Base-by-base conservation (phyloP, 2,113 vertebrate species). In the Poeciliopsis occidentalis region DNA sequence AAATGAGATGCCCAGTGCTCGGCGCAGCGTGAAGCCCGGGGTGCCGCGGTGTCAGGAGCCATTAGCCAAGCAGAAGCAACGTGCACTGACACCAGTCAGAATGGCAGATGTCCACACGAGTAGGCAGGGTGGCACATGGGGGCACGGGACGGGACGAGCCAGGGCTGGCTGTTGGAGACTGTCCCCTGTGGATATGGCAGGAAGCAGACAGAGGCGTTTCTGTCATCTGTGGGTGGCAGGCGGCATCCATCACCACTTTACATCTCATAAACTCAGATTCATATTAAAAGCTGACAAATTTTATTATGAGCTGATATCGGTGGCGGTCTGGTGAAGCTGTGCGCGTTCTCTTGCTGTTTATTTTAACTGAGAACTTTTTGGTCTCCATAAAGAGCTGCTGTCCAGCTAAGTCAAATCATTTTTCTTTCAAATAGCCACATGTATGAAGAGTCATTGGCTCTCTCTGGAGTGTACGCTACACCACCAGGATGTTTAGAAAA, bases 71-170 rank as follows among this genome's bases (percentile, higher is more conserved):
- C 73, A 81, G 84, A 91, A 68, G 64, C 72, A 88, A 91, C 75
- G 71, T 80, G 78, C 66, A 71, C 79, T 93, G 92, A 93, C 92
- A 91, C 82, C 79, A 91, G 89, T 94, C 92, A 92, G 92, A 93
- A 91, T 92, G 92, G 90, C 93, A 94, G 93, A 94, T 94, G 93
- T 91, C 91, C 91, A 93, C 90, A 79, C 84, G 86, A 92, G 85
- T 84, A 82, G 88, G 90, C 90, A 92, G 85, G 86, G 88, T 84
- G 86, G 89, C 87, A 87, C 84, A 85, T 76, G 86, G 89, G 91
- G 87, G 84, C 87, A 90, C 8, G 30, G 90, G 80, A 75, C 84
- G 61, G 47, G 47, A 54, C 47, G 47, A 85, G 84, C 81, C 82
- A 47, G 62, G 76, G 81, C 66, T 79, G 83, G 80, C 82, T 81